Evolutionary conservation across 2,113 vertebrate genomes (phyloP).

Genomic region (Bubo blakistoni): DNA sequence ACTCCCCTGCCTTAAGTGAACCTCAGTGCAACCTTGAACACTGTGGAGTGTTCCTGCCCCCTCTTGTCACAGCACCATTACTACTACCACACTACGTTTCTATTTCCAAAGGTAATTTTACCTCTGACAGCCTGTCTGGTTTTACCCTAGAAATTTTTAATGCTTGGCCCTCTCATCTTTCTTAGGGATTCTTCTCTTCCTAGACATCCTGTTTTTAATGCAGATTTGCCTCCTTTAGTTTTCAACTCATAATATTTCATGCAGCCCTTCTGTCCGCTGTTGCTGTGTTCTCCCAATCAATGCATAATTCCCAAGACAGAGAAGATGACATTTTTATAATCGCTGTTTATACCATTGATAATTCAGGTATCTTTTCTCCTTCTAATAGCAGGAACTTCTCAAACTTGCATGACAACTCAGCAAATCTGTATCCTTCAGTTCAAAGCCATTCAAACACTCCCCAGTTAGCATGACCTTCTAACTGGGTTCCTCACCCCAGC

Average conservation of each 20-base stretch:
- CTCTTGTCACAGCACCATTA: constrained; percentile 6
- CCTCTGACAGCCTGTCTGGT: not conserved
- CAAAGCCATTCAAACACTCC: not conserved
- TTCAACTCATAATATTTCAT: not conserved
- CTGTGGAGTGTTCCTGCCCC: not conserved
- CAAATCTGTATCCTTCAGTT: not conserved
- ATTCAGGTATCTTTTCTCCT: not conserved
- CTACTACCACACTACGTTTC: not conserved
- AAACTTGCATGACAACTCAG: fast-evolving
- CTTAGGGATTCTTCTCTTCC: not conserved
- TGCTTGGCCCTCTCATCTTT: not conserved
- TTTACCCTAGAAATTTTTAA: not conserved
- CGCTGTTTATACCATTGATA: not conserved
- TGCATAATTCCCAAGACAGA: not conserved
- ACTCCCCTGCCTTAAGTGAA: not conserved
- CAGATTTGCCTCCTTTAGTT: not conserved
- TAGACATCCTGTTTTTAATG: not conserved
- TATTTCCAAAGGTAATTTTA: not conserved
- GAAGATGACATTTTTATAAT: not conserved
- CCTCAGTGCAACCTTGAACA: not conserved
- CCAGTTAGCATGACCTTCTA: not conserved
- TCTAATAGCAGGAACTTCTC: not conserved
- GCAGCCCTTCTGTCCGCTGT: not conserved
- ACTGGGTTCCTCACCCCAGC: not conserved
- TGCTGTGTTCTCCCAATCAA: not conserved